Conservation (phyloP, 2,113 vertebrate genomes). For the Empidonax traillii region DNA sequence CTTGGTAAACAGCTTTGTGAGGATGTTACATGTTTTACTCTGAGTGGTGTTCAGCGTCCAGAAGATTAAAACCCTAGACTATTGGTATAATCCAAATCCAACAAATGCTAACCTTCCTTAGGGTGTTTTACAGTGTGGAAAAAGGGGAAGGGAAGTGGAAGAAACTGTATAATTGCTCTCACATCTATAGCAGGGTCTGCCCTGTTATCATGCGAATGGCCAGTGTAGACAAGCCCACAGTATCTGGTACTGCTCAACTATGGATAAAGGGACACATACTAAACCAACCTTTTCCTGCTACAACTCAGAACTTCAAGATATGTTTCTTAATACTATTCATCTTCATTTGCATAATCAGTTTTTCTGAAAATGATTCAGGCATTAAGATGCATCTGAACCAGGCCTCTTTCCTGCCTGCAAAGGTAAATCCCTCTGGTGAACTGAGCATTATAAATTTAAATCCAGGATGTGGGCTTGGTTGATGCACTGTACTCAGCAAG, state of each 20-base stretch:
- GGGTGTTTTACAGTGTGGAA: neutral
- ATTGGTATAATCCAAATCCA: neutral
- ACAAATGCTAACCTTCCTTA: neutral
- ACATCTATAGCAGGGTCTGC: neutral
- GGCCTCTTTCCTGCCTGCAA: slow-evolving; percentile 22
- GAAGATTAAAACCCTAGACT: slow-evolving; percentile 23
- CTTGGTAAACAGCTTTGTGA: slow-evolving; percentile 46
- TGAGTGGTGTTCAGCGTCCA: neutral
- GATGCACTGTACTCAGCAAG: slow-evolving; percentile 7
- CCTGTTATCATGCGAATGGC: neutral
- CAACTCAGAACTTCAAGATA: neutral
- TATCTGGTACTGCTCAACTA: neutral
- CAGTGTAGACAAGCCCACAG: neutral
- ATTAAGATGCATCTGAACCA: slow-evolving; percentile 55
- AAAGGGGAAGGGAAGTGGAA: neutral
- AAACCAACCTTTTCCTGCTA: neutral
- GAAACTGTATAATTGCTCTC: neutral
- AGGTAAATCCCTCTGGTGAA: slow-evolving; percentile 62
- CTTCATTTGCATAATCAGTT: slow-evolving; percentile 60
- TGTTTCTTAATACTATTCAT: slow-evolving; percentile 20
- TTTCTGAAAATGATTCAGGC: slow-evolving; percentile 58
- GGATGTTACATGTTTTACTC: neutral
- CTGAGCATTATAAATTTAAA: slow-evolving; percentile 61
- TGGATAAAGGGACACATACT: neutral
- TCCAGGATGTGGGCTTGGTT: slow-evolving; percentile 44